Base-by-base conservation (phyloP, 92 coral and sea anemone genomes). In the Meandrina meandrites region DNA sequence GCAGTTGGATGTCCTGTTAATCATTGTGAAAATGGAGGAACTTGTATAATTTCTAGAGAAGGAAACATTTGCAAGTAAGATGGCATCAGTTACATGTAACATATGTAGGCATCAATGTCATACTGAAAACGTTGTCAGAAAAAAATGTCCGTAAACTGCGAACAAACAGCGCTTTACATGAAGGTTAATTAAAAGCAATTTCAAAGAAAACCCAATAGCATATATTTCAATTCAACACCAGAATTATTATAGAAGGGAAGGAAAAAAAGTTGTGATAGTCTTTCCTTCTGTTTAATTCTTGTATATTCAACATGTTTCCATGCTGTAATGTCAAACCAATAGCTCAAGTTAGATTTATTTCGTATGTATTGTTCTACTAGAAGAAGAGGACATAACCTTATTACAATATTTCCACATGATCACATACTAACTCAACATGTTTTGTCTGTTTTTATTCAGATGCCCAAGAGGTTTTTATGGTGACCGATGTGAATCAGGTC, bases 21-120 rank as follows among this genome's bases (percentile, higher is more conserved):
- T 68, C 85, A 79, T 51, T 91, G 94, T 50, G 86, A 91, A 76
- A 91, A 91, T 75, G 89, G 86, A 40, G 94, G 85, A 75, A 81
- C 83, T 2, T 91, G 94, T 37, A 76, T 88, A 22, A 60, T 70
- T 34, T 84, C 94, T 27, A 45, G 68, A 51, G 27, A 60, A 0
- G 82, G 75, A 42, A 85, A 80, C 58, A 88, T 83, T 54, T 91
- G 94, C 92, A 88, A 84, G 91, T 88, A 37, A 54, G 90, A 17
- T 54, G 8, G 75, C n/a, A 36, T 32, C 6, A 32, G n/a, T n/a
- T n/a, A n/a, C n/a, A n/a, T n/a, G n/a, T n/a, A n/a, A n/a, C n/a
- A n/a, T n/a, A n/a, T n/a, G 1, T 35, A 56, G 69, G 3, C 69
- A 24, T n/a, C 17, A 30, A 72, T 72, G 13, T 48, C 50, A 69